These are phyloP conservation scores for Plutomurus gul DNA, from an alignment of 1,140 invertebrate species.

Conservation along the genomic window DNA sequence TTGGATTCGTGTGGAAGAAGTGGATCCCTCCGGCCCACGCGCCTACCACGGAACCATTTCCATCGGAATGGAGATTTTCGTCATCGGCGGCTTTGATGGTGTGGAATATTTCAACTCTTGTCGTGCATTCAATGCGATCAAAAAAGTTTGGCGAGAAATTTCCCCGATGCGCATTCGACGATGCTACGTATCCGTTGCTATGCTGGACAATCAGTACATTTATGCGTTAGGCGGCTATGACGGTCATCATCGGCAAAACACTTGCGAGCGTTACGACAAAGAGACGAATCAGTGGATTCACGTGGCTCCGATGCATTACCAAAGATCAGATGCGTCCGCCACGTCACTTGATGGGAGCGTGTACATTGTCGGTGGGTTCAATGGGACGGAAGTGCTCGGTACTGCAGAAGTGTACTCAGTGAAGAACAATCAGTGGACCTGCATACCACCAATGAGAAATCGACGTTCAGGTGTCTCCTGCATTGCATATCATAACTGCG, in stretches of 20 bases:
- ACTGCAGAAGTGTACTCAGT: constrained; percentile 86
- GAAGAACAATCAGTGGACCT: constrained; percentile 80
- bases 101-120: constrained; percentile 69
- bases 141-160: constrained; percentile 67
- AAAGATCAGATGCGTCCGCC: constrained; percentile 76
- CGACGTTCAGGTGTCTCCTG: constrained; percentile 64
- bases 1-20: constrained; percentile 66
- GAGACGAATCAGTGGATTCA: constrained; percentile 81
- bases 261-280: constrained; percentile 75
- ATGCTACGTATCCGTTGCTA: constrained; percentile 71
- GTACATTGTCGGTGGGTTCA: constrained; percentile 85
- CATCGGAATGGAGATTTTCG: constrained; percentile 64
- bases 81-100: constrained; percentile 72
- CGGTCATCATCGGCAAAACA: constrained; percentile 76
- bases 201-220: constrained; percentile 70
- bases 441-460: constrained; percentile 69
- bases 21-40: constrained; percentile 61
- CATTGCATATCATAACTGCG: constrained; percentile 60
- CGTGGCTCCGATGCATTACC: constrained; percentile 68
- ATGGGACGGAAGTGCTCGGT: constrained; percentile 84
- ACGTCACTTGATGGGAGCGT: constrained; percentile 70
- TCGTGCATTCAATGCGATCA: constrained; percentile 68
- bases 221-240: constrained; percentile 81
- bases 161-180: constrained; percentile 68
- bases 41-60: constrained; percentile 74